Evolutionary conservation across 1,140 invertebrate genomes (phyloP).

Genomic region (Holcopasites calliopsidis): DNA sequence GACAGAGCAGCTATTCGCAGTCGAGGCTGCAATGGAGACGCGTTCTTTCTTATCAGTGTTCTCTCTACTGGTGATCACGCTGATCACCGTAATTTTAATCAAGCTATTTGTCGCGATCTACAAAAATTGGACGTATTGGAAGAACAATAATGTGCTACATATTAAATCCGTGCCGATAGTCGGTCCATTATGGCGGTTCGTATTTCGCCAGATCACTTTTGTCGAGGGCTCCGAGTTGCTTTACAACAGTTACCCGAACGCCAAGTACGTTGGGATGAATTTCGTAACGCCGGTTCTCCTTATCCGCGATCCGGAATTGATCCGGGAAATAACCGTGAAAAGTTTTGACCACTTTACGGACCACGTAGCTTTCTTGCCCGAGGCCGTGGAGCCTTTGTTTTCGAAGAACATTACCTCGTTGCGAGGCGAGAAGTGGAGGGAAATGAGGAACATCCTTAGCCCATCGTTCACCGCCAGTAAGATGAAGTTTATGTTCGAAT

Average conservation of each 20-base stretch:
- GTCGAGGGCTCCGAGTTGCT: neutral
- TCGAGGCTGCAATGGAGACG: slow-evolving; percentile 13
- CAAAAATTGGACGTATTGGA: slow-evolving; percentile 40
- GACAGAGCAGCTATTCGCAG: neutral
- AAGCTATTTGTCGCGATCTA: neutral
- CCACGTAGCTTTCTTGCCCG: slow-evolving; percentile 70
- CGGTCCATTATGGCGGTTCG: neutral
- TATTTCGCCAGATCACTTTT: neutral
- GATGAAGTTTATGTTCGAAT: slow-evolving; percentile 77
- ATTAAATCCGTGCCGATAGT: neutral
- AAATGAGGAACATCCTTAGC: slow-evolving; percentile 74
- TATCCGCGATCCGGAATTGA: slow-evolving; percentile 81
- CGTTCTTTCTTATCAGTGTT: slow-evolving; percentile 6
- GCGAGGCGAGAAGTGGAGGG: slow-evolving; percentile 73
- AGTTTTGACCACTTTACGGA: slow-evolving; percentile 84
- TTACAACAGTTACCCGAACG: slow-evolving; percentile 20
- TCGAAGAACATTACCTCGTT: slow-evolving; percentile 68
- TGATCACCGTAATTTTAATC: neutral
- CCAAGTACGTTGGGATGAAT: slow-evolving; percentile 77
- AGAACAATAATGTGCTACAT: slow-evolving; percentile 4
- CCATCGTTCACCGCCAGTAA: slow-evolving; percentile 77
- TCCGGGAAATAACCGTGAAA: slow-evolving; percentile 82
- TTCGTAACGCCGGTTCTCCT: slow-evolving; percentile 78
- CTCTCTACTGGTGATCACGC: neutral
- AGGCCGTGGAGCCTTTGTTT: neutral